phyloP scores from a whole-genome alignment of 2,113 vertebrate genomes.

The Scomber japonicus region DNA sequence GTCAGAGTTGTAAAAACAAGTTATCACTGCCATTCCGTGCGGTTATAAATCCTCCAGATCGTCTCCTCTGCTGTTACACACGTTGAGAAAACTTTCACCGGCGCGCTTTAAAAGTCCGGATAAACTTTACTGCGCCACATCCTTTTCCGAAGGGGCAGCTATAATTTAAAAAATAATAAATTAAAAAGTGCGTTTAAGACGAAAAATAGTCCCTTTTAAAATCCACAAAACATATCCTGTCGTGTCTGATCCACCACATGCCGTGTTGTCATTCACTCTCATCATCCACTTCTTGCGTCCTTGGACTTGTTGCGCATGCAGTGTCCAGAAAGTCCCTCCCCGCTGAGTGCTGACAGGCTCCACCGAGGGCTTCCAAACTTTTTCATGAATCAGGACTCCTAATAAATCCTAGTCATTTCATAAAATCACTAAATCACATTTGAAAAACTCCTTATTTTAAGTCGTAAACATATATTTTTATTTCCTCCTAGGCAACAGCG shows the following conservation, averaged over 20 bases:
- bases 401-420: neutral
- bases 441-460: neutral
- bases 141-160: neutral
- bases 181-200: neutral
- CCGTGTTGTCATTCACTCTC: conserved; percentile 44
- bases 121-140: conserved; percentile 35
- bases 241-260: neutral
- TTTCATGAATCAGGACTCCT: neutral
- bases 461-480: neutral
- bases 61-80: neutral
- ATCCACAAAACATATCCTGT: neutral
- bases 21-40: neutral
- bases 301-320: conserved; percentile 66
- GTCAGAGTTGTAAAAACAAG: neutral
- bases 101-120: conserved; percentile 42
- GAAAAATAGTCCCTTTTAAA: neutral
- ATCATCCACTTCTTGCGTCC: conserved; percentile 44
- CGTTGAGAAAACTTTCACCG: conserved; percentile 29
- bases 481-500: neutral
- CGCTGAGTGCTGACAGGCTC: conserved; percentile 34
- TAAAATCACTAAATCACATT: neutral
- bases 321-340: conserved; percentile 71
- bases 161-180: neutral
- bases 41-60: neutral
- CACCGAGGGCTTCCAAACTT: conserved; percentile 17